Base-by-base conservation (phyloP, 2,113 vertebrate species). In the Cebidichthys violaceus region DNA sequence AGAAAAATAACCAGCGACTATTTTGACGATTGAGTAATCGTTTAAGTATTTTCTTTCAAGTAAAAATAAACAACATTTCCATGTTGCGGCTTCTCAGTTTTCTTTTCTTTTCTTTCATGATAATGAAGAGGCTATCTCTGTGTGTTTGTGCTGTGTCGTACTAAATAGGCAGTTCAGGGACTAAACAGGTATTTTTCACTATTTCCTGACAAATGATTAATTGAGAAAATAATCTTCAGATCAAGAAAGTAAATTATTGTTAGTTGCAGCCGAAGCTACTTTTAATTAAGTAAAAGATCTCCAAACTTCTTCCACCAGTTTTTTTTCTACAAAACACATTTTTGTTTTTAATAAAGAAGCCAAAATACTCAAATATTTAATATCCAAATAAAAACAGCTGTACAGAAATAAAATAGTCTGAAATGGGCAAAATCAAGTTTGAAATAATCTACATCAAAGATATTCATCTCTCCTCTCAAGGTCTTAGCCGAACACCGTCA, bases 391-490 rank as follows among this genome's bases (percentile, higher is more conserved):
- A 9, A 35, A 69, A 24, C 14, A 15, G 35, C 35, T 11, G 17
- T 1, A 18, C 5, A 6, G 37, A 2, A 55, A 39, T 60, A 20
- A 57, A 68, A 45, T 1, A 17, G 14, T 37, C 22, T 27, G 10
- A 72, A 33, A 18, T 1, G 9, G 10, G 14, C 13, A 41, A 55
- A 20, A 69, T 31, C 7, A 8, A 17, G 20, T 37, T 57, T 76
- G 35, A 6, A 65, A 33, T 33, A 33, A 33, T 33, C 33, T 6
- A 33, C 33, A 33, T 84, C 72, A 74, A 41, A 83, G 77, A 70
- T 55, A 82, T 82, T 82, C n/a, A 86, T 90, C 17, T 74, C 64
- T 62, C 45, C 66, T 80, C 62, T 82, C 74, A 79, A 88, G 57
- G 83, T 77, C 68, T 60, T 60, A 60, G 75, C 47, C 83, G 57